A percentile compares a stretch with the other conserved stretches of the same genome.
phyloP scores from a whole-genome alignment of 2,113 vertebrate genomes.

The Empidonax alnorum region DNA sequence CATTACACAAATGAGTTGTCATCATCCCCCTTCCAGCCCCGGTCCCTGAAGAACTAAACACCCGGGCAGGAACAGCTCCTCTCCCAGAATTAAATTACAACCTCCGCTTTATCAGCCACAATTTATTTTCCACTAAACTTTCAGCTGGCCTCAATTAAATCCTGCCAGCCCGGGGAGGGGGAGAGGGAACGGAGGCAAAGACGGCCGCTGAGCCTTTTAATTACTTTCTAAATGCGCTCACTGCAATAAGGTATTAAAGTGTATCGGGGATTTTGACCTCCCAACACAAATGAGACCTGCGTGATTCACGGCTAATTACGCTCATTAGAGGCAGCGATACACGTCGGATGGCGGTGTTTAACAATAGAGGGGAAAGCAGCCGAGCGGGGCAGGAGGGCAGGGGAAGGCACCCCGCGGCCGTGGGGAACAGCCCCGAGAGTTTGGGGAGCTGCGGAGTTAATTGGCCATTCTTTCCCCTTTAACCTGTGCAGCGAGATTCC shows the following conservation, averaged over 20 bases:
- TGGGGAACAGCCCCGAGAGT: background rate
- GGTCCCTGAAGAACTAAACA: background rate
- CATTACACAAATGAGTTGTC: background rate
- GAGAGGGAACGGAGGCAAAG: background rate
- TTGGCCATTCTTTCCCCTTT: background rate
- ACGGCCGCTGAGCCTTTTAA: constrained; percentile 56
- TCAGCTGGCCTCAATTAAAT: constrained; percentile 71
- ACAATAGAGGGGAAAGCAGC: background rate
- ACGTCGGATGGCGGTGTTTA: background rate
- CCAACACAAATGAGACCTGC: constrained; percentile 39
- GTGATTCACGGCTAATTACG: constrained; percentile 46
- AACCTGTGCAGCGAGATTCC: accelerated
- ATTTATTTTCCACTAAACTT: constrained; percentile 51
- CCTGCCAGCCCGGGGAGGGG: background rate
- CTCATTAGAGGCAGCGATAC: constrained; percentile 26
- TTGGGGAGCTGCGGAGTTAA: background rate
- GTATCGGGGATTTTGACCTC: constrained; percentile 58
- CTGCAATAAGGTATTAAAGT: constrained; percentile 59
- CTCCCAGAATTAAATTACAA: background rate
- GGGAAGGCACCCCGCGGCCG: accelerated
- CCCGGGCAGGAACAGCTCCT: background rate
- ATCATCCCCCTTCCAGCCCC: background rate
- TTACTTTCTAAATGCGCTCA: constrained; percentile 66
- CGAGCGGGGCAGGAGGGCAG: background rate
- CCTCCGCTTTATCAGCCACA: constrained; percentile 17